These are phyloP conservation scores for Periophthalmodon schlosseri DNA, from an alignment of 2,113 vertebrate species.

Conservation along the genomic window DNA sequence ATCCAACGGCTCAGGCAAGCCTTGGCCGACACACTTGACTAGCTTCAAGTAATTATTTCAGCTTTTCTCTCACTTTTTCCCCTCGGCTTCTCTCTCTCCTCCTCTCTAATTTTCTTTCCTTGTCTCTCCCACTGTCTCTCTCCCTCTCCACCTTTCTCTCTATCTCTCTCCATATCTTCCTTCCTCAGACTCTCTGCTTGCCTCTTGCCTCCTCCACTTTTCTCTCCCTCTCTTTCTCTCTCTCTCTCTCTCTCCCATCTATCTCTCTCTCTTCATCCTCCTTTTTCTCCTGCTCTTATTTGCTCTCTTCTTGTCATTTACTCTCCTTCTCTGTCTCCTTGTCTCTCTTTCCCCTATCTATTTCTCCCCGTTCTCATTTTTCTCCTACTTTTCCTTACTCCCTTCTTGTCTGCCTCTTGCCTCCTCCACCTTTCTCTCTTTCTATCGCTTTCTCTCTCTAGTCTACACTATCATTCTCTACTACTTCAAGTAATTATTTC, in stretches of 20 bases:
- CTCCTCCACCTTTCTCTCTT: not conserved
- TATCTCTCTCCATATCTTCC: not conserved
- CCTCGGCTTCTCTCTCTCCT: constrained; percentile 45
- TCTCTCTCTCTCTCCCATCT: no score
- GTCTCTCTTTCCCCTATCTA: no score
- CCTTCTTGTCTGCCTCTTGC: not conserved
- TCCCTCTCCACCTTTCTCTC: not conserved
- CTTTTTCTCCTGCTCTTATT: not conserved
- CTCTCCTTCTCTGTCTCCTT: not conserved
- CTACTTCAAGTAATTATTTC: no score
- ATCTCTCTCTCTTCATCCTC: no score
- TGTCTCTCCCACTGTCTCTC: not conserved
- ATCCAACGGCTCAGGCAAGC: constrained; percentile 67
- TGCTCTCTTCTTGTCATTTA: no score
- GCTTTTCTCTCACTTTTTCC: constrained; percentile 60
- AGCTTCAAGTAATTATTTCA: constrained; percentile 75
- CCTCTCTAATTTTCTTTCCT: no score
- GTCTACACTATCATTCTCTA: no score
- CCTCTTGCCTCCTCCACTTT: no score
- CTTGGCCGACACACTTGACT: constrained; percentile 68
- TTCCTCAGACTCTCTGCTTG: no score
- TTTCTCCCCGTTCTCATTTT: not conserved
- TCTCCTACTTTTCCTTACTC: not conserved
- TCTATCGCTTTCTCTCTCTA: no score
- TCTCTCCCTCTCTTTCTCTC: not conserved